Conservation (phyloP, 1,140 invertebrate genomes). For the Drosophila watanabei region DNA sequence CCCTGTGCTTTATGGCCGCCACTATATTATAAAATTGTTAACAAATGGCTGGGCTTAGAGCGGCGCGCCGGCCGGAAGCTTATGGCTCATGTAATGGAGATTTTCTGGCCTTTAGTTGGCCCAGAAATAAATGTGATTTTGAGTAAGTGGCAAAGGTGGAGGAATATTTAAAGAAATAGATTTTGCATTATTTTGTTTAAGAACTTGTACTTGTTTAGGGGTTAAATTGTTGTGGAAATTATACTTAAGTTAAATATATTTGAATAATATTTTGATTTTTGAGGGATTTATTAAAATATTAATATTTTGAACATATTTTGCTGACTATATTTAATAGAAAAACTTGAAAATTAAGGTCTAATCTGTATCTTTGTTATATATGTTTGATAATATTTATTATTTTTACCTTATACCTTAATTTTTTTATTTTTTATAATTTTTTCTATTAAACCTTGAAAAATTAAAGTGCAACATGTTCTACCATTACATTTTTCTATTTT, state of each 20-base stretch:
- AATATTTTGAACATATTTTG: too few relatives aligned
- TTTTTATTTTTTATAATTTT: too few relatives aligned
- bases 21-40: constrained; percentile 45
- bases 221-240: neutral
- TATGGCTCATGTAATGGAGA: constrained; percentile 39
- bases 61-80: constrained; percentile 15
- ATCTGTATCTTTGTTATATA: too few relatives aligned
- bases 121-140: constrained; percentile 34
- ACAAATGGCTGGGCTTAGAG: constrained; percentile 37
- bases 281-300: neutral
- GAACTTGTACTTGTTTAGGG: neutral
- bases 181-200: neutral
- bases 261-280: neutral
- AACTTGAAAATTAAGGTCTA: too few relatives aligned
- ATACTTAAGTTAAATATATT: neutral
- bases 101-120: constrained; percentile 33
- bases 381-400: too few relatives aligned
- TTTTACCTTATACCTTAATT: too few relatives aligned
- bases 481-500: too few relatives aligned
- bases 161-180: neutral
- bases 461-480: too few relatives aligned
- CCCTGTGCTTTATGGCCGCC: constrained; percentile 33
- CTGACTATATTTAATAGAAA: too few relatives aligned
- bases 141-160: neutral
- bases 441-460: too few relatives aligned